Percentiles rank a stretch among this genome's conserved stretches.
phyloP scores from a whole-genome alignment of 2,113 vertebrate species.

The Hemiscyllium ocellatum region DNA sequence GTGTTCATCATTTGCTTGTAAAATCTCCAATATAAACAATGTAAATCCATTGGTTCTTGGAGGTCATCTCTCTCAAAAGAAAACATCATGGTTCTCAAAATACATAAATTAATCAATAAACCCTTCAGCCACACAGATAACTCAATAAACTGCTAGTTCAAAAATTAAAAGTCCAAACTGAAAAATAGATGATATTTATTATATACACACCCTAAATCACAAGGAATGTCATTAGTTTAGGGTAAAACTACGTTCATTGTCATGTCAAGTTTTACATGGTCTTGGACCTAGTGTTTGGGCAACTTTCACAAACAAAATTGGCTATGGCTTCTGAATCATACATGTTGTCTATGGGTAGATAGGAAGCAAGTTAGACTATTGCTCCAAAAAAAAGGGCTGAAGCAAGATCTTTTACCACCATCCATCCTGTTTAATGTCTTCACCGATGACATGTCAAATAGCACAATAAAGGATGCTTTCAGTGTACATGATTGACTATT shows the following conservation, averaged over 20 bases:
- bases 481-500: neutral
- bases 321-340: neutral
- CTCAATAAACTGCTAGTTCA: no score
- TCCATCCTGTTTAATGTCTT: constrained; percentile 17
- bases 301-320: no score
- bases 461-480: neutral
- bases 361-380: neutral
- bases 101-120: no score
- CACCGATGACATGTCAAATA: neutral
- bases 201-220: no score
- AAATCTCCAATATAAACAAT: no score
- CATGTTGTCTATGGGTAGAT: neutral
- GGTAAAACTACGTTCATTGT: neutral
- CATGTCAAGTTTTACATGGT: neutral
- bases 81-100: no score
- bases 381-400: neutral
- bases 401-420: neutral
- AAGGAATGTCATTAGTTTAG: neutral
- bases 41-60: no score
- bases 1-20: no score
- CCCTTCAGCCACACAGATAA: no score
- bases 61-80: no score
- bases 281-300: neutral
- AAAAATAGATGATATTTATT: no score
- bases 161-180: no score